Base-by-base conservation (phyloP, 2,113 vertebrate species). In the Perca fluviatilis region DNA sequence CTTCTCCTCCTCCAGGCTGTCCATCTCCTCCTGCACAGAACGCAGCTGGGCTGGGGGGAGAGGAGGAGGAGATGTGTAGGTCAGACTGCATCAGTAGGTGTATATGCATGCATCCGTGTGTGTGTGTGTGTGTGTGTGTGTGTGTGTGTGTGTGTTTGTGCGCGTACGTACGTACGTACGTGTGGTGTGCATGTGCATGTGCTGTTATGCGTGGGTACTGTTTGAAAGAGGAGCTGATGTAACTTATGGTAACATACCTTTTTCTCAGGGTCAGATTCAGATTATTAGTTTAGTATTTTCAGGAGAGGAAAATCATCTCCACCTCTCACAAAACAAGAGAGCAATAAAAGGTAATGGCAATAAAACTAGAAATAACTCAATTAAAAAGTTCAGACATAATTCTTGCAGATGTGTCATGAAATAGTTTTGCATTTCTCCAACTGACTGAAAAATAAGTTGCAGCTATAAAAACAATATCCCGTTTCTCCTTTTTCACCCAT, bases 1-100 rank as follows among this genome's bases (percentile, higher is more conserved):
- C 88, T 97, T 97, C 90, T 96, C 95, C 79, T 95, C 96, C 86
- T 97, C 96, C 88, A 97, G 88, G 56, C 95, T 92, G 86, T 97
- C 95, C 88, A 97, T 96, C 91, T 97, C 96, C 72, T 97, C 96
- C 91, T 96, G 95, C 33, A 97, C 95, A 18, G 94, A 95, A 47
- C 91, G 94, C 85, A 98, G 91, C 94, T 97, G 96, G 78, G 96
- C 97, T 98, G 84, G 43, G 50, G 79, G 54, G 51, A 75, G 66
- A 63, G 61, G 36, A 50, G 36, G 16, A 76, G 61, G 70, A 63
- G 46, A 73, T 82, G 74, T 50, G 87, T 77, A 82, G 73, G 78
- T 71, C 71, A 77, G 61, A 69, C 68, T 77, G 69, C 6, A 51
- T 76, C 16, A 51, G 25, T 74, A 40, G 80, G 50, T 43, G 47